Conservation (phyloP, 2,888 invertebrate genomes). For the Clusia tigrina region DNA sequence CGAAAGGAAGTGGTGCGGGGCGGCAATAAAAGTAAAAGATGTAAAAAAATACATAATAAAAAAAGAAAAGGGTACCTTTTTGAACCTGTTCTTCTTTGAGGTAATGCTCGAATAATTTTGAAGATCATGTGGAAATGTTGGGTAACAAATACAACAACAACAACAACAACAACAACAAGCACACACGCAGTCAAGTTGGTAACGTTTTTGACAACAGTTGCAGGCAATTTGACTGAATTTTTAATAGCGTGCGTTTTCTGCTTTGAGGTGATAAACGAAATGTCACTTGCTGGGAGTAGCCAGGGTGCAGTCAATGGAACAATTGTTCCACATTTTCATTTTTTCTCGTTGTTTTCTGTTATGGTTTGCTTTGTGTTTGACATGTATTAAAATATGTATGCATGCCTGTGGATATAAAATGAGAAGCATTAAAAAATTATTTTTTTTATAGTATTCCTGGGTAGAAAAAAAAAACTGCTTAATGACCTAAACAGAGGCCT, state of each 20-base stretch:
- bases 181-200: too few species aligned
- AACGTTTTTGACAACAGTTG: slow-evolving; percentile 16
- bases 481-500: too few species aligned
- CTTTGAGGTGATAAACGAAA: slow-evolving; percentile 18
- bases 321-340: background rate
- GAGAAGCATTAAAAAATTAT: too few species aligned
- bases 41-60: background rate
- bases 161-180: too few species aligned
- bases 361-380: too few species aligned
- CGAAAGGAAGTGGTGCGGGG: slow-evolving; percentile 1
- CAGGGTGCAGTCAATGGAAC: background rate
- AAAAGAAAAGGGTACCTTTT: slow-evolving; percentile 11
- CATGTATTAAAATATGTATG: too few species aligned
- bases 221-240: slow-evolving; percentile 29
- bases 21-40: background rate
- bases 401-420: too few species aligned
- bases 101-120: slow-evolving; percentile 10
- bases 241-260: background rate
- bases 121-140: slow-evolving; percentile 15
- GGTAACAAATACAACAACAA: too few species aligned
- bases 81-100: slow-evolving; percentile 9
- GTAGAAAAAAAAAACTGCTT: too few species aligned
- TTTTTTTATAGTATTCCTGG: too few species aligned
- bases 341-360: too few species aligned
- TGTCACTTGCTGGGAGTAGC: background rate